phyloP scores from a whole-genome alignment of 1,140 invertebrate genomes.

The Meloidogyne chitwoodi region DNA sequence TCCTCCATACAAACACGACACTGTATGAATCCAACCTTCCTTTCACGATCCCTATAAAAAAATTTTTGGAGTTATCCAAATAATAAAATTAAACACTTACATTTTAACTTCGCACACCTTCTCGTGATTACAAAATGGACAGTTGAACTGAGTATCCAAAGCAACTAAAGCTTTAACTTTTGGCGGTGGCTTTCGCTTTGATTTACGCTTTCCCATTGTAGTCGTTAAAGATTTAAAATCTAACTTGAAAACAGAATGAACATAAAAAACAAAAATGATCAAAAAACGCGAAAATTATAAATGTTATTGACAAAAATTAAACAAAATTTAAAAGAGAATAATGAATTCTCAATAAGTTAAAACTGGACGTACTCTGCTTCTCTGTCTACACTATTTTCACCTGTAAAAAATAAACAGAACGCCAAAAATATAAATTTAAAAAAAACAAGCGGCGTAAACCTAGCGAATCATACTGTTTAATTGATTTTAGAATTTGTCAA shows the following conservation, averaged over 20 bases:
- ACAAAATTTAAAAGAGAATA: too few relatives aligned
- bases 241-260: neutral
- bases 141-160: conserved; percentile 92
- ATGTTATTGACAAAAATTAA: too few relatives aligned
- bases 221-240: neutral
- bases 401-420: neutral
- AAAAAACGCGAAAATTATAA: neutral
- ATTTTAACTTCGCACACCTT: conserved; percentile 99
- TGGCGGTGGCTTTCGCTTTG: conserved; percentile 89
- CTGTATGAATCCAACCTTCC: conserved; percentile 84
- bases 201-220: conserved; percentile 89
- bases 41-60: conserved; percentile 78
- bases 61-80: neutral
- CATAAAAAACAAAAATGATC: neutral
- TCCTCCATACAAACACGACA: conserved; percentile 89
- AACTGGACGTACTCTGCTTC: neutral
- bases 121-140: conserved; percentile 99
- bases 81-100: conserved; percentile 67
- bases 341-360: too few relatives aligned
- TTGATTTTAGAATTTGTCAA: too few relatives aligned
- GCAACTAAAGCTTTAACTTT: conserved; percentile 89
- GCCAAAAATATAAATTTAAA: neutral
- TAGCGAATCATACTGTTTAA: too few relatives aligned
- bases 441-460: too few relatives aligned
- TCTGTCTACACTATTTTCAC: neutral